These are phyloP conservation scores for Andricus quercusramuli DNA, from an alignment of 2,888 invertebrate species.

Conservation along the genomic window DNA sequence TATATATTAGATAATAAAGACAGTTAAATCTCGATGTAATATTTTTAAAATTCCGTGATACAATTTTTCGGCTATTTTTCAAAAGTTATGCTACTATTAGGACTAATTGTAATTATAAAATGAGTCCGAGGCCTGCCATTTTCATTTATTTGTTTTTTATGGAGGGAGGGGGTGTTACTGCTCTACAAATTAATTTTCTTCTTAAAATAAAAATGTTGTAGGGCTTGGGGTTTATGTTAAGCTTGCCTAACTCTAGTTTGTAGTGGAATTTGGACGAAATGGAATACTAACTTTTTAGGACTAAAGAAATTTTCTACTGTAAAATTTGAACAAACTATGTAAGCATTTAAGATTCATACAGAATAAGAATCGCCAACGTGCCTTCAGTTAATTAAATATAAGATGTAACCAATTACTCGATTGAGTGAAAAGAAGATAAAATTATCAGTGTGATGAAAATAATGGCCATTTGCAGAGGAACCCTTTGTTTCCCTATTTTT, in stretches of 20 bases:
- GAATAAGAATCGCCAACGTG: too few species aligned
- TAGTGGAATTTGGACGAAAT: constrained; percentile 15
- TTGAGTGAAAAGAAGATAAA: not conserved
- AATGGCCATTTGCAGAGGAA: not conserved
- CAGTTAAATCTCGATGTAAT: too few species aligned
- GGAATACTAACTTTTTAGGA: not conserved
- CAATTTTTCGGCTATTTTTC: too few species aligned
- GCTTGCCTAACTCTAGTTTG: constrained; percentile 10
- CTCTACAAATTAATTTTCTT: not conserved
- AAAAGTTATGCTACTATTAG: too few species aligned
- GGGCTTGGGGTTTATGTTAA: not conserved
- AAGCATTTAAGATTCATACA: not conserved
- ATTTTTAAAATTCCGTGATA: too few species aligned
- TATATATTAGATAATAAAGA: too few species aligned
- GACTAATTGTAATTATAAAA: too few species aligned
- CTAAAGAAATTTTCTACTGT: not conserved
- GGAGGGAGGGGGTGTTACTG: too few species aligned
- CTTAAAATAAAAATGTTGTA: not conserved
- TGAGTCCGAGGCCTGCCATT: too few species aligned
- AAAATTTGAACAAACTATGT: not conserved
- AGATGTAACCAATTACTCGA: not conserved
- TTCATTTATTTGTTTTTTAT: too few species aligned
- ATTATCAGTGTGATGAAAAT: not conserved
- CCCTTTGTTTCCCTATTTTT: not conserved
- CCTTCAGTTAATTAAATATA: not conserved